These are phyloP conservation scores for Meloidogyne floridensis DNA, from an alignment of 1,140 invertebrate species.

Conservation along the genomic window DNA sequence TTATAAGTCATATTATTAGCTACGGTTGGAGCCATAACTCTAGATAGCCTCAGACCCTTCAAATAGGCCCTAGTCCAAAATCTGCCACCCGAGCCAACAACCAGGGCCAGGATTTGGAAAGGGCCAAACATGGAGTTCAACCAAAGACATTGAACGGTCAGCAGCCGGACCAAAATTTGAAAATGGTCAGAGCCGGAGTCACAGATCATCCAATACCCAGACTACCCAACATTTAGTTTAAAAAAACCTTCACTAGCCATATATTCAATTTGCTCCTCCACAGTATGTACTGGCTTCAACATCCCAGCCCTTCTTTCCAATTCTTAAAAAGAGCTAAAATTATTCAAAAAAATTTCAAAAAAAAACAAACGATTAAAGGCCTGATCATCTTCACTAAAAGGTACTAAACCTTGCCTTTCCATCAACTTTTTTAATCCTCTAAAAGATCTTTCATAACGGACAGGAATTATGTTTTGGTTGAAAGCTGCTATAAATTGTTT, in stretches of 20 bases:
- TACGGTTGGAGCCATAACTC: too few relatives aligned
- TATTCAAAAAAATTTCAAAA: background rate
- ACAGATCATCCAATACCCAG: too few relatives aligned
- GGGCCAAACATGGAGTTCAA: too few relatives aligned
- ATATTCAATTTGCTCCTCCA: constrained; percentile 61
- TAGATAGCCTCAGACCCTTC: too few relatives aligned
- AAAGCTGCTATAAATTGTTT: background rate
- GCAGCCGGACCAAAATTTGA: too few relatives aligned
- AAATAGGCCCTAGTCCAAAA: too few relatives aligned
- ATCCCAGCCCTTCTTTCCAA: constrained; percentile 58
- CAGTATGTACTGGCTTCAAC: constrained; percentile 60
- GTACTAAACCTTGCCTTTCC: background rate
- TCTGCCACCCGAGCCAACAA: too few relatives aligned
- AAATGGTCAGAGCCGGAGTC: too few relatives aligned
- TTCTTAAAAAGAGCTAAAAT: background rate
- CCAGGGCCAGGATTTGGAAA: too few relatives aligned
- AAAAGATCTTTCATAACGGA: constrained; percentile 21
- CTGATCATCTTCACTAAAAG: constrained; percentile 13
- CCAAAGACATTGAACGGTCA: too few relatives aligned
- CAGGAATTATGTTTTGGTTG: background rate
- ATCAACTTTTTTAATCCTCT: background rate
- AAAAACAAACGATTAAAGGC: constrained; percentile 53
- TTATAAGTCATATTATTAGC: too few relatives aligned
- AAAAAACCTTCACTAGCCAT: constrained; percentile 60
- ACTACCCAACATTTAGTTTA: too few relatives aligned